Evolutionary conservation across 2,113 vertebrate species (phyloP), one percentile per base, ranked within the genome.

Genomic region (Pongo abelii): DNA sequence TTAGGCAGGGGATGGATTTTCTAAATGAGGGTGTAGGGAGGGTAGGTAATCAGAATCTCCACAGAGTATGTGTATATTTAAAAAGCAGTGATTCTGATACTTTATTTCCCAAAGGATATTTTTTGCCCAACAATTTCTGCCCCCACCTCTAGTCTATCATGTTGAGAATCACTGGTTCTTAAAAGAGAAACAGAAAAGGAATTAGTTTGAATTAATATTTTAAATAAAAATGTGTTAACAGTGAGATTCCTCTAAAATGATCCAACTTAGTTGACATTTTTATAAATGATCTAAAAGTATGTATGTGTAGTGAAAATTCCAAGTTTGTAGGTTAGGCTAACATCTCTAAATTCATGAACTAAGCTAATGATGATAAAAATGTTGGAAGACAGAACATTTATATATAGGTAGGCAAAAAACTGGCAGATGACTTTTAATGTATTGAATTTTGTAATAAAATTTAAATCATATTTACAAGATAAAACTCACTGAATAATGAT

Each of bases 391-490:
- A 91, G 35, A 84, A n/a, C 12, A 52, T 75, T 78, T 6, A 0
- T 77, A 94, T n/a, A 52, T 13, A 78, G 25, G 4, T 70, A 92
- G 85, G 57, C 10, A 83, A 85, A 89, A 78, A 91, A 86, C 8
- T 61, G 46, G 48, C 30, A 93, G 69, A 59, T 74, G n/a, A 92
- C 8, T 94, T 92, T 85, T 85, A 77, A 30, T 84, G 18, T 38
- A 79, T 81, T 52, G 57, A 52, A 87, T 55, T 88, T 95, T 80
- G n/a, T 18, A 78, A 78, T 86, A 91, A 88, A 85, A 93, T 86
- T 84, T 64, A 92, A 96, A 95, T 92, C 69, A 27, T 92, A 75
- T 74, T 93, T 91, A 48, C 43, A 84, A 88, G 78, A 94, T 78
- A 91, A 84, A 74, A 11, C 46, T 27, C 46, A 94, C 64, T 89